Percentiles rank a stretch among this genome's conserved stretches.
Evolutionary conservation across 2,888 invertebrate genomes (phyloP).

Genomic region (Polymixis lichenea): DNA sequence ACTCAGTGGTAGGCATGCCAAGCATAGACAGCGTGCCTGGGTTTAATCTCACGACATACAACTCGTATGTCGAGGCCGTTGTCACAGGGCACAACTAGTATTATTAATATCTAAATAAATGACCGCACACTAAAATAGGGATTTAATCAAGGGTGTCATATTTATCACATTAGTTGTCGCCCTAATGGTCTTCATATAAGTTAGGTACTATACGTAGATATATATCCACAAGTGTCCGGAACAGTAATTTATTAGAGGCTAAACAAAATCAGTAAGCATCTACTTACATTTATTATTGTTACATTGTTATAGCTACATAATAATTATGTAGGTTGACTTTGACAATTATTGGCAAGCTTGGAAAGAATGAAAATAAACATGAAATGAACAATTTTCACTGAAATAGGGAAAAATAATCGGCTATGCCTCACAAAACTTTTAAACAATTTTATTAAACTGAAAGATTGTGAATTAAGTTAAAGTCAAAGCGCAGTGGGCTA

Average conservation of each 20-base stretch:
- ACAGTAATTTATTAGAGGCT: conserved; percentile 32
- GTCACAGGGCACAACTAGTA: too few relatives aligned
- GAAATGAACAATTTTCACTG: too few relatives aligned
- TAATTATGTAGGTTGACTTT: background rate
- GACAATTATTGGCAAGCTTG: background rate
- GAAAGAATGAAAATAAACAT: background rate
- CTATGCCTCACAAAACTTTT: too few relatives aligned
- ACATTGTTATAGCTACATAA: too few relatives aligned
- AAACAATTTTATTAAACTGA: too few relatives aligned
- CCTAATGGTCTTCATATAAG: conserved; percentile 13
- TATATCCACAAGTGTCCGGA: background rate
- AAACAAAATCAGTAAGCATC: background rate
- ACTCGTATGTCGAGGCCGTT: too few relatives aligned
- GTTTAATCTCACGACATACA: too few relatives aligned
- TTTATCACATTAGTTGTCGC: conserved; percentile 25
- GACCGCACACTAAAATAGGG: background rate
- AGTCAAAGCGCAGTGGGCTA: too few relatives aligned
- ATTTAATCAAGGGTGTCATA: conserved; percentile 2
- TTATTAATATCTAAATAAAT: conserved; percentile 2
- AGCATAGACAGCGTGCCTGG: too few relatives aligned
- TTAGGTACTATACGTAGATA: background rate
- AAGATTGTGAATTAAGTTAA: too few relatives aligned
- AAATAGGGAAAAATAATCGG: too few relatives aligned
- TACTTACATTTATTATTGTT: background rate
- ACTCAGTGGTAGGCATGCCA: too few relatives aligned